Evolutionary conservation across 2,888 invertebrate species (phyloP).

Genomic region (Tenthredo distinguenda): DNA sequence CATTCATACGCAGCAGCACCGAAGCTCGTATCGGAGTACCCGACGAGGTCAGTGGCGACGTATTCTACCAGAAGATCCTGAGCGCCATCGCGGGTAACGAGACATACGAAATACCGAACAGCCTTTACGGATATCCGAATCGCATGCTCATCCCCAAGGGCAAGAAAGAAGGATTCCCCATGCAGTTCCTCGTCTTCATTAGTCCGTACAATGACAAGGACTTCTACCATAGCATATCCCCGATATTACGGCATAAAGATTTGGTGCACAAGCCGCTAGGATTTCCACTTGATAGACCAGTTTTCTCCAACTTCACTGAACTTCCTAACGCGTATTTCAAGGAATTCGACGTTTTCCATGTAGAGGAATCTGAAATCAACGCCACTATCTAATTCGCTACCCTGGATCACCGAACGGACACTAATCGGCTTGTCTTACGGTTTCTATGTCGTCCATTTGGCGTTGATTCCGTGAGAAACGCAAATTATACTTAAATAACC

Average conservation of each 20-base stretch:
- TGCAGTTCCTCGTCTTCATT: slow-evolving; percentile 84
- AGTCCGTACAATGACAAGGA: slow-evolving; percentile 80
- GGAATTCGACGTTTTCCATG: slow-evolving; percentile 84
- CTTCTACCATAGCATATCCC: slow-evolving; percentile 78
- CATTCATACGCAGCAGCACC: slow-evolving; percentile 57
- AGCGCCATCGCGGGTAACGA: slow-evolving; percentile 78
- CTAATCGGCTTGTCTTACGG: not conserved
- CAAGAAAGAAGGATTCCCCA: slow-evolving; percentile 83
- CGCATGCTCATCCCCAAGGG: slow-evolving; percentile 88
- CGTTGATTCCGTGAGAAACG: too few species aligned
- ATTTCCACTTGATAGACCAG: slow-evolving; percentile 87
- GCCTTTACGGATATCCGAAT: slow-evolving; percentile 85
- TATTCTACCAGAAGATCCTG: slow-evolving; percentile 67
- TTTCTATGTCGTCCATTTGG: too few species aligned
- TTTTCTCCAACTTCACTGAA: slow-evolving; percentile 81
- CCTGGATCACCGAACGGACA: not conserved
- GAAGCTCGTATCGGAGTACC: slow-evolving; percentile 64
- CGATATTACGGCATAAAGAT: slow-evolving; percentile 72
- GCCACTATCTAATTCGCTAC: slow-evolving; percentile 58
- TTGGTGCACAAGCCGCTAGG: slow-evolving; percentile 85
- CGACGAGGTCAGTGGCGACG: slow-evolving; percentile 75
- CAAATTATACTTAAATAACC: too few species aligned
- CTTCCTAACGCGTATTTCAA: slow-evolving; percentile 85
- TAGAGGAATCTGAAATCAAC: slow-evolving; percentile 77
- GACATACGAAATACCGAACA: slow-evolving; percentile 76